Evolutionary conservation across 1,140 invertebrate species (phyloP).

Genomic region (Asobara japonica): DNA sequence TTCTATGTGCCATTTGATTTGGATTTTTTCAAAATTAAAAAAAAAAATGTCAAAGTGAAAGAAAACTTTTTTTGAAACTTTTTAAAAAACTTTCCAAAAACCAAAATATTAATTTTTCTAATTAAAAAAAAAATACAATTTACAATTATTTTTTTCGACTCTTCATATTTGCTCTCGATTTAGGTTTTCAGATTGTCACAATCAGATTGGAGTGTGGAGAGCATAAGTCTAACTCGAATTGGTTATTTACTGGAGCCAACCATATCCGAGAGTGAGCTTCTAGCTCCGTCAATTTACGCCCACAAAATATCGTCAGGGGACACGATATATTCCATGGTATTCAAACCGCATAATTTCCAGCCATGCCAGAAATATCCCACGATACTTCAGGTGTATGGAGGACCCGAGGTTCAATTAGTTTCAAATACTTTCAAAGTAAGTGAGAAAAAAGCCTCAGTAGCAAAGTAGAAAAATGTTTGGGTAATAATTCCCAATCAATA

Average conservation of each 20-base stretch:
- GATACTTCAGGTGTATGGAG: constrained; percentile 96
- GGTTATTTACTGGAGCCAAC: constrained; percentile 78
- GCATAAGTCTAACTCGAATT: constrained; percentile 72
- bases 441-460: background rate
- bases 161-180: background rate
- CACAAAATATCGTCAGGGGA: constrained; percentile 78
- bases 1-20: too few species aligned
- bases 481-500: too few species aligned
- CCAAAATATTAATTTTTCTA: background rate
- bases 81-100: too few species aligned
- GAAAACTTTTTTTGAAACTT: too few species aligned
- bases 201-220: constrained; percentile 72
- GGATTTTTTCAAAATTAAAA: too few species aligned
- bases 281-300: constrained; percentile 79
- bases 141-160: background rate
- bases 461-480: too few species aligned
- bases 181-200: constrained; percentile 79
- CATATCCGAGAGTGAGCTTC: constrained; percentile 69
- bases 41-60: too few species aligned
- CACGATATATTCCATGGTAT: constrained; percentile 90
- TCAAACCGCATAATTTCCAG: constrained; percentile 85
- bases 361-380: constrained; percentile 88
- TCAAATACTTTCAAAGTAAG: constrained; percentile 94
- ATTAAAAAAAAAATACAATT: too few species aligned
- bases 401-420: constrained; percentile 97